Percentiles rank a stretch among this genome's conserved stretches.
Conservation (phyloP, 2,113 vertebrate genomes). For the Scopus umbretta region DNA sequence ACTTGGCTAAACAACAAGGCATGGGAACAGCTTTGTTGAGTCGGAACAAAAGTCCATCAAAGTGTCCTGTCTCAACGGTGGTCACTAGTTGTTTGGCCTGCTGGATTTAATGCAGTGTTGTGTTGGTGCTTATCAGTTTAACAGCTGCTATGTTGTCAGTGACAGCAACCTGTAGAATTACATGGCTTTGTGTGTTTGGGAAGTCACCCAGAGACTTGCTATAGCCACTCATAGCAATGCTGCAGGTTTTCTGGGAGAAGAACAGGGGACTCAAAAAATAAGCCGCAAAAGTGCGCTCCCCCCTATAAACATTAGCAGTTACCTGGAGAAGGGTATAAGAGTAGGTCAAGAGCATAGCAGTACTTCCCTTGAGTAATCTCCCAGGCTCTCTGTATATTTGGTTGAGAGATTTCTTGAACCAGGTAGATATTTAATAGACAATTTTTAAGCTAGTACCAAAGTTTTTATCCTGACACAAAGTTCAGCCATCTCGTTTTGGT, state of each 20-base stretch:
- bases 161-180: background rate
- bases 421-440: background rate
- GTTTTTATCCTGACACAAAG: background rate
- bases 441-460: background rate
- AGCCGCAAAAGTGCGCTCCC: accelerated
- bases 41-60: background rate
- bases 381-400: background rate
- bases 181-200: background rate
- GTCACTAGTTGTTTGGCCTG: background rate
- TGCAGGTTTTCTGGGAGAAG: background rate
- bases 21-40: background rate
- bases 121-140: background rate
- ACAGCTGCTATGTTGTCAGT: background rate
- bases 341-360: background rate
- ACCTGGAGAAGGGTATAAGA: background rate
- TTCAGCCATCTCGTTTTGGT: background rate
- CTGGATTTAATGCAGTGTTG: background rate
- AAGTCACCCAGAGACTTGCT: background rate
- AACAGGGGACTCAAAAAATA: background rate
- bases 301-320: background rate
- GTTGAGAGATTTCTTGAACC: background rate
- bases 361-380: background rate
- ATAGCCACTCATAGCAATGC: background rate
- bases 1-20: background rate
- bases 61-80: background rate